Evolutionary conservation across 2,888 invertebrate genomes (phyloP).

Genomic region (Amiota minor): DNA sequence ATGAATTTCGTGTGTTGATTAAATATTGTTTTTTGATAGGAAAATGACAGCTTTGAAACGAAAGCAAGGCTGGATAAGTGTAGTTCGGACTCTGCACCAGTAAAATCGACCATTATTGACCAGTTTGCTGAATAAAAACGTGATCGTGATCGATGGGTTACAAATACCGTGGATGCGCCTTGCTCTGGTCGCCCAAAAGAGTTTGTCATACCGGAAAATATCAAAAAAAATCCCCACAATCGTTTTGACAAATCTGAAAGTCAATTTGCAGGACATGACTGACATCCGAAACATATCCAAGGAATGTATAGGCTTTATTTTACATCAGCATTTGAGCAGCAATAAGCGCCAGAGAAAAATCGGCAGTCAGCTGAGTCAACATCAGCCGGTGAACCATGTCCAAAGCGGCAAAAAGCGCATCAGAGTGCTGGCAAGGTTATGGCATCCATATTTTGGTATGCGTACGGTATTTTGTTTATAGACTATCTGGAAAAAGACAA

Average conservation of each 20-base stretch:
- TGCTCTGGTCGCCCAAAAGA: constrained; percentile 15
- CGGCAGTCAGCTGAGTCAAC: background rate
- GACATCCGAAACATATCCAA: constrained; percentile 29
- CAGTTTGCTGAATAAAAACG: background rate
- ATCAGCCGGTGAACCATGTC: background rate
- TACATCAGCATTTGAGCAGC: constrained; percentile 16
- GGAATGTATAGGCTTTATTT: constrained; percentile 23
- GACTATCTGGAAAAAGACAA: too few species aligned
- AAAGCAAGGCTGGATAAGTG: background rate
- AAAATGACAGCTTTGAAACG: too few species aligned
- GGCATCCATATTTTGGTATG: too few species aligned
- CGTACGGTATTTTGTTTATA: too few species aligned
- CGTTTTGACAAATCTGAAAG: constrained; percentile 30
- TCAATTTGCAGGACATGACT: constrained; percentile 32
- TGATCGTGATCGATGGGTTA: too few species aligned
- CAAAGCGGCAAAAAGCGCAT: background rate
- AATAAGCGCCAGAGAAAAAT: background rate
- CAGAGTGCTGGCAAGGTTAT: too few species aligned
- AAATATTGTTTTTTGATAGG: too few species aligned
- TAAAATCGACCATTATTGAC: background rate
- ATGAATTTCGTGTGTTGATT: too few species aligned
- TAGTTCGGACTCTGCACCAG: background rate
- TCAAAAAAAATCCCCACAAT: constrained; percentile 31
- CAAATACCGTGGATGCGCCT: too few species aligned
- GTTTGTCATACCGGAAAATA: constrained; percentile 21